Percentiles rank a stretch among this genome's conserved stretches.
Conservation (phyloP, 2,113 vertebrate species). For the Dolichotis patagonum region DNA sequence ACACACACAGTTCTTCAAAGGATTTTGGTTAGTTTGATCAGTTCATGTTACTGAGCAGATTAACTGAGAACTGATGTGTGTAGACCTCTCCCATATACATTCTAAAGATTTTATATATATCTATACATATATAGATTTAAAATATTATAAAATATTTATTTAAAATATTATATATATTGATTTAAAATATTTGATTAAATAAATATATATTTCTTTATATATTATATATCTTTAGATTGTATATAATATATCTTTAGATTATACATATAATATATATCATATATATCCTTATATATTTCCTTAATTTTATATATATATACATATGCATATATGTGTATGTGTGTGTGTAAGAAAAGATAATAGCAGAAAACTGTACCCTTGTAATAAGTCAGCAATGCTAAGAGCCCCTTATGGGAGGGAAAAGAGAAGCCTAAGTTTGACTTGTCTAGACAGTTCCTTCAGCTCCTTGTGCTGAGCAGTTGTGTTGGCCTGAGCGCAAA, state of each 20-base stretch:
- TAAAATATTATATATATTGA: too few species aligned
- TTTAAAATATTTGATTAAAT: too few species aligned
- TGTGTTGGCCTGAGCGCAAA: conserved; percentile 21
- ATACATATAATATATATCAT: too few species aligned
- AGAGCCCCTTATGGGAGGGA: not conserved
- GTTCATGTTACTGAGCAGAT: not conserved
- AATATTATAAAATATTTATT: too few species aligned
- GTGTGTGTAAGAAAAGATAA: not conserved
- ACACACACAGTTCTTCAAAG: not conserved
- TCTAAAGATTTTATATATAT: too few species aligned
- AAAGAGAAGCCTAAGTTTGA: not conserved
- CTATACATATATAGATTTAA: too few species aligned
- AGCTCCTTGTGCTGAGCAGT: not conserved
- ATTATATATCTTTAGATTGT: not conserved
- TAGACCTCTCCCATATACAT: not conserved
- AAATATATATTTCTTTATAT: too few species aligned
- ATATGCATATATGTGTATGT: too few species aligned
- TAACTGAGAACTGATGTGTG: not conserved
- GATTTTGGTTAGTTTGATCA: not conserved
- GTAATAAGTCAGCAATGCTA: not conserved
- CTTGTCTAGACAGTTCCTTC: conserved; percentile 35
- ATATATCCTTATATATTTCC: too few species aligned
- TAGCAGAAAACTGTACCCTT: not conserved
- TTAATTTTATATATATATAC: too few species aligned
- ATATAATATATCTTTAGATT: too few species aligned